Conservation (phyloP, 1,140 invertebrate genomes). For the Chrysomallon squamiferum region DNA sequence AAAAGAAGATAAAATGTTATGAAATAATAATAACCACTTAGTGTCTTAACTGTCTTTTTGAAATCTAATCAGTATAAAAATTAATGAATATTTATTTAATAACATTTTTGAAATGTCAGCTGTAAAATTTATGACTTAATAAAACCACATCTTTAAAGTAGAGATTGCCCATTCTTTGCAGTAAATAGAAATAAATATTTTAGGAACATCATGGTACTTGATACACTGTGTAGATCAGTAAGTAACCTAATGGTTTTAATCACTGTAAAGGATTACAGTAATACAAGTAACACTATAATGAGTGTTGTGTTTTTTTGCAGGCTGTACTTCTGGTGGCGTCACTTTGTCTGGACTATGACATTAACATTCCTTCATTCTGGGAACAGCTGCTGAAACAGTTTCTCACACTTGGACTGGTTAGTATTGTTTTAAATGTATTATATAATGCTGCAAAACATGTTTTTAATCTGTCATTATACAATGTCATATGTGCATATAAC, state of each 20-base stretch:
- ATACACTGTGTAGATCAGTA: too few relatives aligned
- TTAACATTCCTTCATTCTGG: constrained; percentile 43
- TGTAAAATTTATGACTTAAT: neutral
- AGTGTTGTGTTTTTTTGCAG: constrained; percentile 23
- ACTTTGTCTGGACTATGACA: constrained; percentile 46
- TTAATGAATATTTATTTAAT: neutral
- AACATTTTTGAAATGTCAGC: neutral
- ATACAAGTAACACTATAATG: too few relatives aligned
- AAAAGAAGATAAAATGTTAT: neutral
- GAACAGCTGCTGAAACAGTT: constrained; percentile 38
- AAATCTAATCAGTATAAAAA: neutral
- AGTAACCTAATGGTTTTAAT: too few relatives aligned
- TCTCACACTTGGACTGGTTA: constrained; percentile 39
- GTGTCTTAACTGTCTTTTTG: neutral
- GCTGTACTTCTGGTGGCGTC: constrained; percentile 34
- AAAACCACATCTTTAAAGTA: too few relatives aligned
- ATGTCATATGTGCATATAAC: too few relatives aligned
- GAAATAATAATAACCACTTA: neutral
- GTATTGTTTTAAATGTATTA: too few relatives aligned
- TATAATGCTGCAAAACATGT: too few relatives aligned
- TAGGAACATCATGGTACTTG: too few relatives aligned
- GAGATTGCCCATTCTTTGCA: too few relatives aligned
- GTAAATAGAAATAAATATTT: too few relatives aligned
- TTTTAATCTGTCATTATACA: too few relatives aligned
- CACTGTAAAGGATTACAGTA: too few relatives aligned